Evolutionary conservation across 2,888 invertebrate species (phyloP), one percentile per base, ranked within the genome.

Genomic region (Octonoba sinensis): DNA sequence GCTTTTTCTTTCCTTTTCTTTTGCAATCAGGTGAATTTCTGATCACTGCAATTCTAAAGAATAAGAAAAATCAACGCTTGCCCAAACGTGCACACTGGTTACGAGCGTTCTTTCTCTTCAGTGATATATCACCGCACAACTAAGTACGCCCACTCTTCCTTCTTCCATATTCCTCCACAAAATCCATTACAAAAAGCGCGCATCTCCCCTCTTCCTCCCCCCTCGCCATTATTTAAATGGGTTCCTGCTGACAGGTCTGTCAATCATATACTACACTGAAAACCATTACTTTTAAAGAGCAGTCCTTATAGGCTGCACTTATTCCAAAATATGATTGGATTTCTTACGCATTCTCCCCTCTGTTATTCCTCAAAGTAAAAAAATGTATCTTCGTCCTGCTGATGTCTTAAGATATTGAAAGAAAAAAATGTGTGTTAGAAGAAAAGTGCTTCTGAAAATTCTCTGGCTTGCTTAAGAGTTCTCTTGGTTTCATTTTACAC

Each of bases 201-300:
- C 59, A 16, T 22, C 59, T 36, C 36, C 36, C 36, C 36, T 36
- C 36, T 36, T 36, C 36, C 24, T 59, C 51, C 27, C 69, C 13
- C 20, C 44, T 0, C 13, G 18, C 15, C 22, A 16, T 18, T 36
- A 12, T 57, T 51, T 13, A 24, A 69, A 54, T 54, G 57, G 36
- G 36, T 27, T 67, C 67, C 67, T 36, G 67, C 67, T 54, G 67
- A 69, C 57, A 46, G 18, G 22, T 8, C 12, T 69, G 69, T 69
- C 69, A 69, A 69, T 69, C 69, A 69, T 36, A 36, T 44, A 46
- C 56, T 13, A 15, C 44, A 36, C 51, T 69, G 44, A n/a, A 69
- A 69, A 69, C 36, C 69, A 69, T 69, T 69, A 69, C 18, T 69
- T 44, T 18, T 27, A 44, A 69, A 57, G 69, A 69, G 51, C 13